Conservation (phyloP, 1,140 invertebrate species). For the Leptonema lineaticorne region DNA sequence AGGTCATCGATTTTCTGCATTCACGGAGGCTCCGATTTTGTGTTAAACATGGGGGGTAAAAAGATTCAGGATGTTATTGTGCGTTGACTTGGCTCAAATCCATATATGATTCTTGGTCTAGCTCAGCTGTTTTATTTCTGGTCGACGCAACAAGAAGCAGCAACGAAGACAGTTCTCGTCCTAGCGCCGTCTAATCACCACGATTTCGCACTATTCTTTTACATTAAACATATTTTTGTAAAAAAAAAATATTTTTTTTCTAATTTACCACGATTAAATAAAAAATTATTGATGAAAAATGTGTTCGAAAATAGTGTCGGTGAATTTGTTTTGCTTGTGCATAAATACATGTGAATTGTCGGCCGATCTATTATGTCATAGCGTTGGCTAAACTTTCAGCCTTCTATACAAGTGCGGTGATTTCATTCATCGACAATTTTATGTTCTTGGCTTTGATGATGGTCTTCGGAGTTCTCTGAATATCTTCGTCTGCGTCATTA, state of each 20-base stretch:
- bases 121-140: slow-evolving; percentile 41
- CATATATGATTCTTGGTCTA: slow-evolving; percentile 8
- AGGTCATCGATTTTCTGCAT: slow-evolving; percentile 1
- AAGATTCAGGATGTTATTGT: slow-evolving; percentile 12
- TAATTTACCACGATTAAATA: no score
- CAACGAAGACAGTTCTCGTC: slow-evolving; percentile 25
- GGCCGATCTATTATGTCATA: slow-evolving; percentile 7
- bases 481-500: not conserved
- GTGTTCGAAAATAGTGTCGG: not conserved
- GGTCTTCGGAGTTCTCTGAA: not conserved
- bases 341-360: not conserved
- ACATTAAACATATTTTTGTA: no score
- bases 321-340: not conserved
- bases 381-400: not conserved
- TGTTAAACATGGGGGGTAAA: not conserved
- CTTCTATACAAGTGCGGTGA: not conserved
- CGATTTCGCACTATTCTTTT: not conserved
- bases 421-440: not conserved
- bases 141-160: slow-evolving; percentile 20
- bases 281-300: no score
- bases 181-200: slow-evolving; percentile 1
- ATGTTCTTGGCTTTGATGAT: not conserved
- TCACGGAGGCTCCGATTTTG: slow-evolving; percentile 21
- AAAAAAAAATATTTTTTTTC: no score
- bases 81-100: slow-evolving; percentile 36